Percentiles rank a stretch among this genome's conserved stretches.
These are phyloP conservation scores for Ia io DNA, from an alignment of 2,113 vertebrate genomes.

Conservation along the genomic window DNA sequence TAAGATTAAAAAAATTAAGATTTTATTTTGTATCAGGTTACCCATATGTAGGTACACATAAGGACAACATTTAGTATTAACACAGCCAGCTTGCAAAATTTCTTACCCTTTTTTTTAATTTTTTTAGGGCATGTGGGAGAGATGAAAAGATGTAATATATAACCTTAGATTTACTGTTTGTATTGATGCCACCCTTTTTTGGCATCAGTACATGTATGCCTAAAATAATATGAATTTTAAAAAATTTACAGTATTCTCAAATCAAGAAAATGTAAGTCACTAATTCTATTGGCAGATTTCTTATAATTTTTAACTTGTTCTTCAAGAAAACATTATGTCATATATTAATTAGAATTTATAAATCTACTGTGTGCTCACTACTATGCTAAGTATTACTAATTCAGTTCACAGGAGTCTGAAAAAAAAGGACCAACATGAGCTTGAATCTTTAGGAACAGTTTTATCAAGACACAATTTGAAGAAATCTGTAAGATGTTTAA, in stretches of 20 bases:
- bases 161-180: not conserved
- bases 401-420: not conserved
- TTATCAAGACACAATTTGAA: slow-evolving; percentile 1
- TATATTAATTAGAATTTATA: not conserved
- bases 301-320: not conserved
- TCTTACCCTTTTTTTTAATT: not conserved
- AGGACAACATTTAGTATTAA: not conserved
- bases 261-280: not conserved
- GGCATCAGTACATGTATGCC: not conserved
- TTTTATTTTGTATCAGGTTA: not conserved
- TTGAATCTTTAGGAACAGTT: not conserved
- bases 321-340: slow-evolving; percentile 6
- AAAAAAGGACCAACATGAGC: not conserved
- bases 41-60: not conserved
- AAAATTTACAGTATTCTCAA: not conserved
- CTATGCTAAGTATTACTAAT: not conserved
- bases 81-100: not conserved
- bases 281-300: not conserved
- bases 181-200: not conserved
- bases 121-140: not conserved
- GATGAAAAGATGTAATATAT: not conserved
- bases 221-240: not conserved
- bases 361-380: not conserved
- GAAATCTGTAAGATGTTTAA: not conserved
- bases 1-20: not conserved